Conservation (phyloP, 2,797 vertebrate genomes). For the Lepus oiostolus region DNA sequence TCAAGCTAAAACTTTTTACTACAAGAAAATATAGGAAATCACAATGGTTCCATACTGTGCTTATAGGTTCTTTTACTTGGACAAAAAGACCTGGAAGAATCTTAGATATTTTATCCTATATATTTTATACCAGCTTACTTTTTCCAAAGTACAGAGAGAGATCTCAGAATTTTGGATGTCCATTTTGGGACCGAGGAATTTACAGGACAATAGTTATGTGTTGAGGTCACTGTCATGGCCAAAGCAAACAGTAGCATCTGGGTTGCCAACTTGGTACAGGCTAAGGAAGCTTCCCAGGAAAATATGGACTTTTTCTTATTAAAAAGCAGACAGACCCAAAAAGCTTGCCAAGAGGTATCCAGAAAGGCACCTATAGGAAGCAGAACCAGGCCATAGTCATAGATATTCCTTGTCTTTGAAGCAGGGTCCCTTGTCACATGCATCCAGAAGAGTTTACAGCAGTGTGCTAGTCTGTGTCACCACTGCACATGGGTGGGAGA, state of each 20-base stretch:
- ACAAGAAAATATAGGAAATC: neutral
- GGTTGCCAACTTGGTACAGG: neutral
- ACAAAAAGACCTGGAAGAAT: neutral
- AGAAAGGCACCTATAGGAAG: neutral
- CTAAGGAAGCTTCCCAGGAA: neutral
- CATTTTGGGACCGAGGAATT: neutral
- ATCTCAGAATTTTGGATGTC: neutral
- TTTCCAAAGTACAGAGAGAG: neutral
- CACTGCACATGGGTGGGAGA: neutral
- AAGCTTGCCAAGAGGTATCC: neutral
- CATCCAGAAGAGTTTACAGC: no score
- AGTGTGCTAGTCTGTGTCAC: neutral
- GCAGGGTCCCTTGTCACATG: no score
- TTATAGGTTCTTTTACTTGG: neutral
- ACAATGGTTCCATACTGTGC: neutral
- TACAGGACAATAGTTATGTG: neutral
- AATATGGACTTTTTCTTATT: neutral
- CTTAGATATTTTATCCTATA: neutral
- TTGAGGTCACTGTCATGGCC: neutral
- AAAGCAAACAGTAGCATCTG: neutral
- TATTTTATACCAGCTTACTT: neutral
- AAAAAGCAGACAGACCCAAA: neutral
- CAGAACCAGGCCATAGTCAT: neutral
- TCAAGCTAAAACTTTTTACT: neutral
- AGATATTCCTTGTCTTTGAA: neutral